phyloP scores from a whole-genome alignment of 2,888 invertebrate species.

The Acrobasis suavella region DNA sequence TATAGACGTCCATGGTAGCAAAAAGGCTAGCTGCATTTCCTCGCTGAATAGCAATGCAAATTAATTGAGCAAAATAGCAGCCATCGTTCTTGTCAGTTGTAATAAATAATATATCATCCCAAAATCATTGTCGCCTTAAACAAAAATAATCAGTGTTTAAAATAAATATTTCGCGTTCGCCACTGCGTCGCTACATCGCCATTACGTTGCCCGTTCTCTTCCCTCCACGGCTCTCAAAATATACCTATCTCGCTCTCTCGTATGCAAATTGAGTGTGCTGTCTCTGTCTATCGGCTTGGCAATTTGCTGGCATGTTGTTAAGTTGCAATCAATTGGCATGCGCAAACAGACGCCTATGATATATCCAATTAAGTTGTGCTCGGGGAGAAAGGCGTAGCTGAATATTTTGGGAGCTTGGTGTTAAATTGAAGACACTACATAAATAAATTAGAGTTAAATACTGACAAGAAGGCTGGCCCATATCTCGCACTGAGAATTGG shows the following conservation, averaged over 20 bases:
- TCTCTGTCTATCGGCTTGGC: constrained; percentile 60
- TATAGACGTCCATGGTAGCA: too few relatives aligned
- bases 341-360: constrained; percentile 83
- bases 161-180: constrained; percentile 65
- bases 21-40: too few relatives aligned
- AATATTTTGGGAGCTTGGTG: constrained; percentile 29
- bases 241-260: constrained; percentile 41
- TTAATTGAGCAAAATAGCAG: too few relatives aligned
- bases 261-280: constrained; percentile 28
- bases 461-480: too few relatives aligned
- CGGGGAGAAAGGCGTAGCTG: constrained; percentile 44
- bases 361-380: constrained; percentile 77
- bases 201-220: constrained; percentile 50
- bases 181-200: constrained; percentile 57
- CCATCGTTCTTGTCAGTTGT: too few relatives aligned
- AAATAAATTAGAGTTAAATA: too few relatives aligned
- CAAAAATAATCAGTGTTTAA: constrained; percentile 68
- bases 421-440: too few relatives aligned
- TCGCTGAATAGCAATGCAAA: too few relatives aligned
- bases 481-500: too few relatives aligned
- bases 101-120: not conserved
- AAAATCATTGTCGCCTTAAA: constrained; percentile 43
- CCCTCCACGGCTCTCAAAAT: constrained; percentile 29
- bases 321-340: constrained; percentile 83
- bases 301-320: constrained; percentile 81